Evolutionary conservation across 2,113 vertebrate genomes (phyloP), one percentile per base, ranked within the genome.

Genomic region (Anseranas semipalmata): DNA sequence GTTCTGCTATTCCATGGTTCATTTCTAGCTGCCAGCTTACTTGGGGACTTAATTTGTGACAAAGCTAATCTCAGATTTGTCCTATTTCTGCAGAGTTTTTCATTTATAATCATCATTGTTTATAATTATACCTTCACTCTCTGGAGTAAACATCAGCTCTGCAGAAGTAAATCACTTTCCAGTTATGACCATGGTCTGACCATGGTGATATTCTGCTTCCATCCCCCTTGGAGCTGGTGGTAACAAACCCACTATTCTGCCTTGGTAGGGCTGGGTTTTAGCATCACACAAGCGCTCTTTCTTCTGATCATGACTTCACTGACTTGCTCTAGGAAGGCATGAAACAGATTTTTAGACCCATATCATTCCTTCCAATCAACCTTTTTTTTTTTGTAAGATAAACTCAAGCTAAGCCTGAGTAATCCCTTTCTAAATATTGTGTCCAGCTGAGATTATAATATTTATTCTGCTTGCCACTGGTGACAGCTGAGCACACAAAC

Each of bases 341-440:
- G 68, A 96, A 94, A 35, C 83, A 84, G 76, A 91, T 91, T 95
- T 95, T 95, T 90, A 87, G 87, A 58, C n/a, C 15, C 2, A 0
- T 93, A 70, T 95, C 77, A 35, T 92, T 92, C 81, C 76, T 60
- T 96, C 62, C 80, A 86, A 27, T 95, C 86, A 76, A 53, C 35
- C 27, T 35, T 72, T 35, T 53, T 90, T 76, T 46, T 93, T 94
- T 85, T 12, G 2, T 87, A 82, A 53, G 58, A 87, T 89, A 66
- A 87, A 83, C 89, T 94, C 79, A 76, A 73, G 85, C 67, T 94
- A 81, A 95, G 25, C 74, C 67, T 92, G 81, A 96, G 53, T 96
- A 96, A 95, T 95, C 81, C 58, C 32, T 93, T 91, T 97, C 74
- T 95, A 96, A 96, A 96, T 96, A 95, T 58, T 95, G n/a, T 82